phyloP scores from a whole-genome alignment of 2,888 invertebrate species.

The Daptonema setosum region DNA sequence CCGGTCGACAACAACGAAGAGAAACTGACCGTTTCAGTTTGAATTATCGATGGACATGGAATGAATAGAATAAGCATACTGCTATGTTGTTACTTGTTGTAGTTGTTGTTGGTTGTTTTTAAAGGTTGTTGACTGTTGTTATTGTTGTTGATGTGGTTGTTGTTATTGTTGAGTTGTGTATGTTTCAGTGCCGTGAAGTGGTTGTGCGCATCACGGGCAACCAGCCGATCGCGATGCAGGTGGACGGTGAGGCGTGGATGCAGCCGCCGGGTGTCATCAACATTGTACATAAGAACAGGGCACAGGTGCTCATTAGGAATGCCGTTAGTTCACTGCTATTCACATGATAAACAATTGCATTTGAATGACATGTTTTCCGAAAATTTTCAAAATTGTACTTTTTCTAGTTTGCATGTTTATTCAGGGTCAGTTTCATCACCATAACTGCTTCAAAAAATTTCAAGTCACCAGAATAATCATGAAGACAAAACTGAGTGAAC shows the following conservation, averaged over 20 bases:
- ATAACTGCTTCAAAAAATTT: too few species aligned
- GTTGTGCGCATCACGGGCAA: constrained; percentile 81
- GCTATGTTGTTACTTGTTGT: not conserved
- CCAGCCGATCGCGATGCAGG: constrained; percentile 70
- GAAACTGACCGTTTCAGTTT: too few species aligned
- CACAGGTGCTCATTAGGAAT: constrained; percentile 82
- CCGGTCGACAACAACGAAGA: too few species aligned
- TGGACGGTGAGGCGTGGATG: constrained; percentile 93
- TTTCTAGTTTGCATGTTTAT: not conserved
- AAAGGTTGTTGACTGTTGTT: too few species aligned
- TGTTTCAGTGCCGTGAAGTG: constrained; percentile 54
- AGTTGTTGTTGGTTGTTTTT: too few species aligned
- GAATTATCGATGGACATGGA: too few species aligned
- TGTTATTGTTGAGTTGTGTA: too few species aligned
- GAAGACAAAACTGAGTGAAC: too few species aligned
- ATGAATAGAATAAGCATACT: not conserved
- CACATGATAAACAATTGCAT: not conserved
- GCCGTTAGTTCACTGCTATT: constrained; percentile 35
- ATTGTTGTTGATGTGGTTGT: too few species aligned
- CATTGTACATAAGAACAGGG: constrained; percentile 83
- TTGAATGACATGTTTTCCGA: not conserved
- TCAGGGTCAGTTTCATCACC: not conserved
- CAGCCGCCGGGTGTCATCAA: constrained; percentile 87
- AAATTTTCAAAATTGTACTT: not conserved
- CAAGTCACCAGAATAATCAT: too few species aligned